Evolutionary conservation across 2,113 vertebrate genomes (phyloP), one percentile per base, ranked within the genome.

Genomic region (Xiphophorus hellerii): DNA sequence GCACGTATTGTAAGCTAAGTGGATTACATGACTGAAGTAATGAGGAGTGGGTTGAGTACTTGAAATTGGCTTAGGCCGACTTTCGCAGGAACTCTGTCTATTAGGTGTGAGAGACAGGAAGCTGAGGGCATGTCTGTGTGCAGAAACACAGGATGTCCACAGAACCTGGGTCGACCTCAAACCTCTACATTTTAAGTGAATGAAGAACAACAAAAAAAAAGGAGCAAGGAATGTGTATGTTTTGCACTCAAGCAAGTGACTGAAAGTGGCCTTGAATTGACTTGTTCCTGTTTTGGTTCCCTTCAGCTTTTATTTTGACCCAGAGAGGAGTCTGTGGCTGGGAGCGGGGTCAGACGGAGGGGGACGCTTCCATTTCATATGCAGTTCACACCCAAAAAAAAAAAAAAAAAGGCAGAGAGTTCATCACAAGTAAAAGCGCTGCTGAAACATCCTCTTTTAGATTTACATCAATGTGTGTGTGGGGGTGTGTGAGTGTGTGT

Each of bases 71-170:
- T 25, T n/a, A 73, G 66, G 48, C 29, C 3, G 7, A 29, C 42
- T 68, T 75, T 75, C 63, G 66, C 33, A 30, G 71, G 62, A 75
- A 62, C 66, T 73, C 62, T 63, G 84, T 73, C 33, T 84, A n/a
- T 31, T 83, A 80, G 79, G 83, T 85, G 83, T 81, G 82, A 84
- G 78, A 77, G 81, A 82, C 80, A 81, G 92, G 89, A 92, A 89
- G 89, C 69, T 0, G 58, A 61, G 86, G 44, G 62, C 69, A 71
- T 60, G 71, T 82, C 64, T 72, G 80, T 58, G 69, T 71, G 39
- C 54, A 72, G 78, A 80, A 89, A 90, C 77, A 88, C 84, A 90
- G 88, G 88, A 88, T 77, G 92, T 85, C 76, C 83, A 74, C 84
- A 48, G 61, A 80, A 74, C 85, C 84, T 76, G 44, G 68, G 25